These are phyloP conservation scores for Sesamia nonagrioides DNA, from an alignment of 1,140 invertebrate species.

Conservation along the genomic window DNA sequence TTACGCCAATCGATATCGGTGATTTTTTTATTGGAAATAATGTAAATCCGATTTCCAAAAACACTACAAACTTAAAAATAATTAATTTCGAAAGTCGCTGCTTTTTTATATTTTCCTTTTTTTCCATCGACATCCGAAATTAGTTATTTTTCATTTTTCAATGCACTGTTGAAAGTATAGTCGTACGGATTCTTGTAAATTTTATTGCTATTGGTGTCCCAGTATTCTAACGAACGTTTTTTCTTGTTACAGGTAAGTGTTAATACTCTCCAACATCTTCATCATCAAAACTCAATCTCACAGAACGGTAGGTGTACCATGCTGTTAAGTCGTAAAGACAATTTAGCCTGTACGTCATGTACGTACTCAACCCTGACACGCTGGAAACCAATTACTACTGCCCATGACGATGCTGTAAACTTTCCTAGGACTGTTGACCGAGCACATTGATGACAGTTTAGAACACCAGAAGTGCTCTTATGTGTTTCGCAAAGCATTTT, in stretches of 20 bases:
- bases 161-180: too few relatives aligned
- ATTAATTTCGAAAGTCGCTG: too few relatives aligned
- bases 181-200: too few relatives aligned
- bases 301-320: not conserved
- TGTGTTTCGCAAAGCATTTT: conserved; percentile 13
- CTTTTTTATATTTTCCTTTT: too few relatives aligned
- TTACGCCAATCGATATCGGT: too few relatives aligned
- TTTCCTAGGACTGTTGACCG: not conserved
- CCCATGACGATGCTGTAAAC: conserved; percentile 15
- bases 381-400: conserved; percentile 8
- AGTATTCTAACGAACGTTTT: not conserved
- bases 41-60: too few relatives aligned
- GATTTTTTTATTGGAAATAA: too few relatives aligned
- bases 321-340: conserved; percentile 1
- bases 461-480: conserved; percentile 1
- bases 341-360: conserved; percentile 1
- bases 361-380: not conserved
- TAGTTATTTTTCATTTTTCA: too few relatives aligned
- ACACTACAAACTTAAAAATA: too few relatives aligned
- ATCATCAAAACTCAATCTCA: not conserved
- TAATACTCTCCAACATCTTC: not conserved
- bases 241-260: conserved; percentile 32
- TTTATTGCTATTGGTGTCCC: too few relatives aligned
- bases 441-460: not conserved
- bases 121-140: too few relatives aligned